These are phyloP conservation scores for Yponomeuta sedellus DNA, from an alignment of 2,888 invertebrate genomes.

Conservation along the genomic window DNA sequence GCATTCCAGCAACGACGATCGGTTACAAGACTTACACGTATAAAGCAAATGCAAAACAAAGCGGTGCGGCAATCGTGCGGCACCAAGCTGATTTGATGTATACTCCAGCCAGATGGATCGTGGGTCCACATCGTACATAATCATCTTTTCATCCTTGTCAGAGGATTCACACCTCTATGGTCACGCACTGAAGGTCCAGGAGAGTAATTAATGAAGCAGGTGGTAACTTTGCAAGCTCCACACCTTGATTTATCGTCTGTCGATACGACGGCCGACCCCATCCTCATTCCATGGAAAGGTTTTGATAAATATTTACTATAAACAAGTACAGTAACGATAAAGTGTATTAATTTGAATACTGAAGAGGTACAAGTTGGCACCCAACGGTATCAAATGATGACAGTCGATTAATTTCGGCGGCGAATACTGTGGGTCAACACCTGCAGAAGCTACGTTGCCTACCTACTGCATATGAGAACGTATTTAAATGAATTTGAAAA, in stretches of 20 bases:
- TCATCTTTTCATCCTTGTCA: not conserved
- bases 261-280: constrained; percentile 28
- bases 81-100: constrained; percentile 71
- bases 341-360: constrained; percentile 7
- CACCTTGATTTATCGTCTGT: constrained; percentile 60
- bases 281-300: constrained; percentile 16
- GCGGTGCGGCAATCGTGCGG: constrained; percentile 55
- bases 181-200: not conserved
- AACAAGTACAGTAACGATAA: constrained; percentile 13
- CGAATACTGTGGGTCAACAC: not conserved
- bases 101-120: constrained; percentile 60
- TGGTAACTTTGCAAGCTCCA: constrained; percentile 23
- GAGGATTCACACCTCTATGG: not conserved
- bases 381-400: not conserved
- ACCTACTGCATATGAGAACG: not conserved
- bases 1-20: not conserved
- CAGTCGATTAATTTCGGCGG: constrained; percentile 1
- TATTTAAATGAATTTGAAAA: not conserved
- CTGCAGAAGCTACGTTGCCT: not conserved
- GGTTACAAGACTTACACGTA: not conserved
- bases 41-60: constrained; percentile 8
- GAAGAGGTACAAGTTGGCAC: not conserved
- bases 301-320: constrained; percentile 18
- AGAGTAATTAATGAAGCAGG: not conserved
- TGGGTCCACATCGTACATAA: constrained; percentile 34